These are phyloP conservation scores for Tragelaphus strepsiceros DNA, from an alignment of 2,113 vertebrate species.

Conservation along the genomic window DNA sequence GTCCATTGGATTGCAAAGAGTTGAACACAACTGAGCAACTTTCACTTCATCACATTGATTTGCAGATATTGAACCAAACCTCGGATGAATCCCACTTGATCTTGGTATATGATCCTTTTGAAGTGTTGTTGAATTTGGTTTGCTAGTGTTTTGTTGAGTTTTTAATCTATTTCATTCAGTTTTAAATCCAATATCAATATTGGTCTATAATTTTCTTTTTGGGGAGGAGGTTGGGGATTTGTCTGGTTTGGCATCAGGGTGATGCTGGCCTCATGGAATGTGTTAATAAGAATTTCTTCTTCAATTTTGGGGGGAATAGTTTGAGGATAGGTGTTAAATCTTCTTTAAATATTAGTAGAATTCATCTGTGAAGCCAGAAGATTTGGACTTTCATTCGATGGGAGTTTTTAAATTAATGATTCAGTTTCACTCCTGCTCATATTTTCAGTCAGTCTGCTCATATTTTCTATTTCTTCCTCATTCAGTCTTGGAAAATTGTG, in stretches of 20 bases:
- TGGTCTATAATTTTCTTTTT: background rate
- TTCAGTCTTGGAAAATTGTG: background rate
- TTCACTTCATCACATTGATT: background rate
- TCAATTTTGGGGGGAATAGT: background rate
- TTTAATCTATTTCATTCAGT: background rate
- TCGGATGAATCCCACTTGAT: background rate
- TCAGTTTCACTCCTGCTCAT: background rate
- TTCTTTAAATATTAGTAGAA: background rate
- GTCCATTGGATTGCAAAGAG: background rate
- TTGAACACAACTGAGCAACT: fast-evolving
- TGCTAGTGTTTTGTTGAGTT: background rate
- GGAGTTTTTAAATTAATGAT: background rate
- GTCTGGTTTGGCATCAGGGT: background rate
- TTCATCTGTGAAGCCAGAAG: background rate
- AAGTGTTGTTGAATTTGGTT: background rate
- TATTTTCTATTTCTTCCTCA: background rate
- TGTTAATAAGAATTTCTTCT: background rate
- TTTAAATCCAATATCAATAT: too few species aligned
- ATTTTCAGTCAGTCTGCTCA: background rate
- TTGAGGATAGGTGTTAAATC: background rate
- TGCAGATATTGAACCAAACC: background rate
- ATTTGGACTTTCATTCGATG: background rate
- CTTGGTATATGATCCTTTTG: background rate
- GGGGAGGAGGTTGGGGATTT: background rate
- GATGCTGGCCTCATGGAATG: background rate